Evolutionary conservation across 2,797 vertebrate genomes (phyloP).

Genomic region (Enteromius afrohamiltoni): DNA sequence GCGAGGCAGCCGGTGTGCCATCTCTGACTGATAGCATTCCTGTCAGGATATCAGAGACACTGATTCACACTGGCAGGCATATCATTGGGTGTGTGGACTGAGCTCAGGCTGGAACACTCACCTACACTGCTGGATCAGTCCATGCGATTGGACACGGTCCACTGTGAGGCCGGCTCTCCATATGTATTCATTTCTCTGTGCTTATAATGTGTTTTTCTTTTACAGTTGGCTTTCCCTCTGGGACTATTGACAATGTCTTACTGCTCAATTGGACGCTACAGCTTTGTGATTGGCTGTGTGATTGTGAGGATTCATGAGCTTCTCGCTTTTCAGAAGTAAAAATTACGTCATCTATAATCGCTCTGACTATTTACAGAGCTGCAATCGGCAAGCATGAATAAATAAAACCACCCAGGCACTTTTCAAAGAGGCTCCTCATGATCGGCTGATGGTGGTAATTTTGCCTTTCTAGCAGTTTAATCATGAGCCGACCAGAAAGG

Average conservation of each 20-base stretch:
- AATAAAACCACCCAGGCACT: slow-evolving; percentile 10
- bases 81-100: slow-evolving; percentile 78
- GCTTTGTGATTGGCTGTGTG: slow-evolving; percentile 33
- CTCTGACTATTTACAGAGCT: slow-evolving; percentile 25
- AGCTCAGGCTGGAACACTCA: slow-evolving; percentile 69
- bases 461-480: neutral
- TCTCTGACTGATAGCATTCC: slow-evolving; percentile 54
- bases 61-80: slow-evolving; percentile 79
- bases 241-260: slow-evolving; percentile 48
- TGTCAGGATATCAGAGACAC: slow-evolving; percentile 70
- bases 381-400: slow-evolving; percentile 32
- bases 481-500: neutral
- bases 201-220: slow-evolving; percentile 50
- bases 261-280: slow-evolving; percentile 43
- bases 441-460: slow-evolving; percentile 5
- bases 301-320: slow-evolving; percentile 28
- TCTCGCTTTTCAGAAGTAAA: neutral
- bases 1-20: slow-evolving; percentile 57
- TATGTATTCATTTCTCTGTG: slow-evolving; percentile 49
- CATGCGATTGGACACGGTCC: slow-evolving; percentile 44
- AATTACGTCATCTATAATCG: slow-evolving; percentile 29
- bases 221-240: slow-evolving; percentile 42
- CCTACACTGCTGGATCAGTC: slow-evolving; percentile 70
- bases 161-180: slow-evolving; percentile 35
- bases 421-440: slow-evolving; percentile 28